Evolutionary conservation across 2,797 vertebrate genomes (phyloP), one percentile per base, ranked within the genome.

Genomic region (Etheostoma nigrum): DNA sequence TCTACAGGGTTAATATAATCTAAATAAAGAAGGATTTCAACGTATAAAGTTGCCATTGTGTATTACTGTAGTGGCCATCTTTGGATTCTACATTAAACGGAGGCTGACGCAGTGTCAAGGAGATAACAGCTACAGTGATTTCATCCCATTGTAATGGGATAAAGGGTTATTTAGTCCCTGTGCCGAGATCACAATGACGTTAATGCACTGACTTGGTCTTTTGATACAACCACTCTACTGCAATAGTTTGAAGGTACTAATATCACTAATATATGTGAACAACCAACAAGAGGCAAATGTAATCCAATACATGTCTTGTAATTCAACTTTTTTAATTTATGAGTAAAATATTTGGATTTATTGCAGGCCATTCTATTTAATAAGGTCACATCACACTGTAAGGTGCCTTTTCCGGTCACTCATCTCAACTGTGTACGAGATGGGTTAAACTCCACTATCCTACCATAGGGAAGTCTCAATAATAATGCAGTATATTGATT

Each of bases 61-160:
- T 85, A 36, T 69, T 59, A 63, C 18, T 73, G 66, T 67, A 86
- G 91, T 83, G 80, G 91, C 92, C 92, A 93, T 94, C 90, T 93
- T 92, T 93, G 83, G 81, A 58, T 85, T 33, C 1, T 67, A 86
- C 76, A 89, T 80, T 78, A 65, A 66, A 15, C 45, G 42, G 69
- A 81, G 70, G 69, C 72, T 78, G 72, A 72, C 52, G 62, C 76
- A 83, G 81, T 58, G 74, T 65, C 52, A 10, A 15, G 47, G 25
- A 52, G 61, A 74, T 58, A 45, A 66, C 58, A 44, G 67, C 36
- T 59, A 54, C 16, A 47, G 2, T 15, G 45, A 36, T 42, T 51
- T 40, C 40, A 25, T 71, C 23, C n/a, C 40, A n/a, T 42, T 53
- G 42, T 36, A 12, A 55, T 5, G 25, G 6, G 10, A 8, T 23